Base-by-base conservation (phyloP, 2,113 vertebrate species). In the Xiphophorus couchianus region DNA sequence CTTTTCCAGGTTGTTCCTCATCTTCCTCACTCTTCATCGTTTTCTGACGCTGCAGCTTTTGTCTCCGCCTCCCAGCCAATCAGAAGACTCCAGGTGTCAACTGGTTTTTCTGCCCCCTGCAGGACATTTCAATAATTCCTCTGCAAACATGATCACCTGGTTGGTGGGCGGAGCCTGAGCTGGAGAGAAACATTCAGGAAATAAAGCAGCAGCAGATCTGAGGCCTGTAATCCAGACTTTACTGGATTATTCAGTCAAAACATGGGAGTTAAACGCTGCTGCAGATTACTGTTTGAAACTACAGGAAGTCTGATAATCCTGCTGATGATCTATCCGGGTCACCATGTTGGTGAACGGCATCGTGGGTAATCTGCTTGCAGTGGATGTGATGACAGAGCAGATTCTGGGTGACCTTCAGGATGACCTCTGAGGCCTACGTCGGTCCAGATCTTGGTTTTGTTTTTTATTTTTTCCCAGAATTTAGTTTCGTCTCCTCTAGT, bases 1-100 rank as follows among this genome's bases (percentile, higher is more conserved):
- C 33, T 81, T n/a, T 85, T 66, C 27, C 1, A 82, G 81, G 68
- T 39, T 68, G 54, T 67, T 72, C 63, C 64, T 12, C 58, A 62
- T 9, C 76, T 3, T 69, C 28, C 42, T 0, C 4, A 31, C 0
- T 0, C 10, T 64, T 58, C 42, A 9, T 33, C 39, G 3, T 42
- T 42, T 42, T 35, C 78, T 27, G 33, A 42, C 63, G n/a, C 61
- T 70, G 60, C 66, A 51, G 19, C 48, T 28, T 42, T 27, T 51
- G 1, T 13, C 62, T 31, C 15, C 9, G 28, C 3, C 30, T 13
- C 66, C 31, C n/a, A 35, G 63, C 39, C 33, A 28, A 44, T 25
- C 19, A 30, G 66, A 62, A n/a, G 33, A 5, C 33, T 62, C 39
- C 12, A 37, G 39, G 39, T 14, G 10, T 42, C 12, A 42, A 15